phyloP scores from a whole-genome alignment of 2,888 invertebrate species.

The Parnassius mnemosyne region DNA sequence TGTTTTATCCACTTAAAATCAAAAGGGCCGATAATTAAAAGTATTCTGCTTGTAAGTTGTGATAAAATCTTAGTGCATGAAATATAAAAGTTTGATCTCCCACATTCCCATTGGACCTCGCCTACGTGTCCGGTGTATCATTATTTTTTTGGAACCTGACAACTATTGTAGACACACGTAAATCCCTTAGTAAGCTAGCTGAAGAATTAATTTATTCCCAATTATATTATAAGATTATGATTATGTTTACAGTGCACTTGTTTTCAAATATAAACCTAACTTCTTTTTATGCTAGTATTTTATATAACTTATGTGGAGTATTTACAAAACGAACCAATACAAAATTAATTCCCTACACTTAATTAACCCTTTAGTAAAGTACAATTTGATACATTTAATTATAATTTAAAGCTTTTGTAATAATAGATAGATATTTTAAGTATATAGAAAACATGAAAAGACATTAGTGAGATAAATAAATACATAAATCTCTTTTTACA shows the following conservation, averaged over 20 bases:
- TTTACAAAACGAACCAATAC: no score
- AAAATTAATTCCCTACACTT: no score
- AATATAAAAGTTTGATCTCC: neutral
- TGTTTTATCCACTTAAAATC: neutral
- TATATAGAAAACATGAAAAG: constrained; percentile 59
- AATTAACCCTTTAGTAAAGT: no score
- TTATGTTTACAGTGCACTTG: neutral
- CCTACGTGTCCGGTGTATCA: neutral
- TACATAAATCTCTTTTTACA: constrained; percentile 4
- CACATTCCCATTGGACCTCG: neutral
- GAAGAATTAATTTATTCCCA: neutral
- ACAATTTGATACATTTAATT: neutral
- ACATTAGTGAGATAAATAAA: constrained; percentile 69
- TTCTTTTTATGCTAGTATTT: neutral
- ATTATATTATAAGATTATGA: neutral
- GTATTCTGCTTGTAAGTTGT: neutral
- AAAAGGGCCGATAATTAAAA: neutral
- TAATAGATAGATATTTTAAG: constrained; percentile 31
- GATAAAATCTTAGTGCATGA: neutral
- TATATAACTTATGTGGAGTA: neutral
- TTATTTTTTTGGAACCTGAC: neutral
- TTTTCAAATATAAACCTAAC: neutral
- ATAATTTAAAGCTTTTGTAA: constrained; percentile 16
- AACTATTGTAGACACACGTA: neutral
- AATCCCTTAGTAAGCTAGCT: neutral